Conservation (phyloP, 2,113 vertebrate species). For the Philantomba maxwellii region DNA sequence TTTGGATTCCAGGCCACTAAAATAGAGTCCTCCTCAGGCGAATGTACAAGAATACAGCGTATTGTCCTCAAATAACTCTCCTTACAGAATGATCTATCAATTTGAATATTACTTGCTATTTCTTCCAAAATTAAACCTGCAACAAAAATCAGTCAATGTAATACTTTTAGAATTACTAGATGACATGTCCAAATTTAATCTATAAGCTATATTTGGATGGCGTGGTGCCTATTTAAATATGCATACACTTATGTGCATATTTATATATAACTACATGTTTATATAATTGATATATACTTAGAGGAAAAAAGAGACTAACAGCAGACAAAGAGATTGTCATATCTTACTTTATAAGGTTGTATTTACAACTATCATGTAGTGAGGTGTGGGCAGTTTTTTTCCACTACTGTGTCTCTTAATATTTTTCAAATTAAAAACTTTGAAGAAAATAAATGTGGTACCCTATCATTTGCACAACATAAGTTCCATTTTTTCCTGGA, state of each 20-base stretch:
- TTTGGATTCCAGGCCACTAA: slow-evolving; percentile 18
- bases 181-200: not conserved
- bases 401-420: not conserved
- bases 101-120: not conserved
- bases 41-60: not conserved
- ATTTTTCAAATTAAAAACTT: slow-evolving; percentile 3
- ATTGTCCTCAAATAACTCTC: not conserved
- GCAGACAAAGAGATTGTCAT: not conserved
- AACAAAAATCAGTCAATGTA: not conserved
- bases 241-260: not conserved
- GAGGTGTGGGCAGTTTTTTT: not conserved
- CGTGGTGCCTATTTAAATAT: not conserved
- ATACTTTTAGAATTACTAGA: not conserved
- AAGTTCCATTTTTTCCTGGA: not conserved
- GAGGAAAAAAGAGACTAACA: not conserved
- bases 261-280: not conserved
- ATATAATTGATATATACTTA: not conserved
- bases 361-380: not conserved
- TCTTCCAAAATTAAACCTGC: slow-evolving; percentile 9
- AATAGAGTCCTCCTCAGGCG: slow-evolving; percentile 14
- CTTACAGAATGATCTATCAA: not conserved
- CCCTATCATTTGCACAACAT: not conserved
- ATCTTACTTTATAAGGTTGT: not conserved
- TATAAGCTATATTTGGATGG: not conserved
- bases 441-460: not conserved